These are phyloP conservation scores for Sorex maritimensis DNA, from an alignment of 2,797 vertebrate genomes.

Conservation along the genomic window DNA sequence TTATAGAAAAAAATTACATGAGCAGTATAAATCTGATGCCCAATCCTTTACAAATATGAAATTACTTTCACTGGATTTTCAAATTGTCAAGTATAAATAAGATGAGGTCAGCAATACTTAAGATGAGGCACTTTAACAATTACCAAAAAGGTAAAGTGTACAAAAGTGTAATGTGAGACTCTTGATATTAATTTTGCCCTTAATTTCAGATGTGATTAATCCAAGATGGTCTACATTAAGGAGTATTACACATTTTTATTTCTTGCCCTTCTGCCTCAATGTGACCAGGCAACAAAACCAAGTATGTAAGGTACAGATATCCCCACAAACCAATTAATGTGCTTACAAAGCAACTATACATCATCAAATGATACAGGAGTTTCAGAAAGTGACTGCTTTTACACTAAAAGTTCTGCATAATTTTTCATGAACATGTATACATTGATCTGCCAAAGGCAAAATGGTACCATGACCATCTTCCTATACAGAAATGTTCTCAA, in stretches of 20 bases:
- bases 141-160: conserved; percentile 77
- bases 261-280: conserved; percentile 52
- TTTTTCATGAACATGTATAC: conserved; percentile 60
- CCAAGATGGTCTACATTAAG: conserved; percentile 75
- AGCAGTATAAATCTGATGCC: conserved; percentile 73
- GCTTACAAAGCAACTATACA: conserved; percentile 20
- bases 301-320: not conserved
- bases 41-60: conserved; percentile 77
- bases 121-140: conserved; percentile 87
- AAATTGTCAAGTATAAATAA: conserved; percentile 81
- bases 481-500: conserved; percentile 55
- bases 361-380: not conserved
- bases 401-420: not conserved
- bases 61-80: conserved; percentile 73
- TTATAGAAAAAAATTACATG: conserved; percentile 60
- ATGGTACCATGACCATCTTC: conserved; percentile 63
- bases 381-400: conserved; percentile 21
- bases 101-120: conserved; percentile 82
- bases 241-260: conserved; percentile 64
- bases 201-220: conserved; percentile 65
- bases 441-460: conserved; percentile 70
- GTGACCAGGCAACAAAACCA: conserved; percentile 10
- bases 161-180: conserved; percentile 70
- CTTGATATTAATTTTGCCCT: conserved; percentile 43
- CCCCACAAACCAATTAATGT: not conserved